A percentile compares a stretch with the other conserved stretches of the same genome.
Evolutionary conservation across 1,140 invertebrate genomes (phyloP).

Genomic region (Cotesia vestalis): DNA sequence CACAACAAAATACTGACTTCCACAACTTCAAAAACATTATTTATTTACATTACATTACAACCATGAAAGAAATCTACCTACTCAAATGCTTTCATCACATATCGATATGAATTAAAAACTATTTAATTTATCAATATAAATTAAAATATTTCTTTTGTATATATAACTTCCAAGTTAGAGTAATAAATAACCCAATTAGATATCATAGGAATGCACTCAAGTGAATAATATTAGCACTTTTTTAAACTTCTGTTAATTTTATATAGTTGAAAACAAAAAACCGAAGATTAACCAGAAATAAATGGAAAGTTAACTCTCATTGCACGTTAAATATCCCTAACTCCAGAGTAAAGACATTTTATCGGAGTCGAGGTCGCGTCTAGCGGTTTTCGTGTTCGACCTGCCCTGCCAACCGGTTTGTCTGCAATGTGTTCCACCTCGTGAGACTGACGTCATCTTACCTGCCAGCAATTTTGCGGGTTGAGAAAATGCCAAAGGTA

Average conservation of each 20-base stretch:
- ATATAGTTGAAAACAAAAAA: not conserved
- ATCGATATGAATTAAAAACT: too few species aligned
- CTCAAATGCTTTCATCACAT: too few species aligned
- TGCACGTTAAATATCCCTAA: slow-evolving; percentile 44
- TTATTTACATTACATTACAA: too few species aligned
- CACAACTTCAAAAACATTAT: too few species aligned
- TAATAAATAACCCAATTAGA: too few species aligned
- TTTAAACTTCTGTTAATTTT: not conserved
- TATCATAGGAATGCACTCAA: too few species aligned
- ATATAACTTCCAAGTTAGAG: not conserved
- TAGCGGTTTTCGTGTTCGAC: slow-evolving; percentile 56
- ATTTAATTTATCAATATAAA: too few species aligned
- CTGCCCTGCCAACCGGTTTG: slow-evolving; percentile 50
- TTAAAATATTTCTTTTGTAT: not conserved
- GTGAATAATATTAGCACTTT: not conserved
- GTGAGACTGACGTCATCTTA: slow-evolving; percentile 50
- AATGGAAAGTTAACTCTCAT: slow-evolving; percentile 32
- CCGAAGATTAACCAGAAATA: not conserved
- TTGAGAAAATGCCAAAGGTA: slow-evolving; percentile 38
- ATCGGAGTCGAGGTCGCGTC: slow-evolving; percentile 53
- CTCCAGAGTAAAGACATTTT: slow-evolving; percentile 40
- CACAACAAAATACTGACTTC: too few species aligned
- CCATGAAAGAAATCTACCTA: too few species aligned
- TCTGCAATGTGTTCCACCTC: slow-evolving; percentile 37
- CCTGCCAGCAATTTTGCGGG: slow-evolving; percentile 52